A percentile compares a stretch with the other conserved stretches of the same genome.
phyloP scores from a whole-genome alignment of 2,797 vertebrate species.

The Phoeniculus purpureus region DNA sequence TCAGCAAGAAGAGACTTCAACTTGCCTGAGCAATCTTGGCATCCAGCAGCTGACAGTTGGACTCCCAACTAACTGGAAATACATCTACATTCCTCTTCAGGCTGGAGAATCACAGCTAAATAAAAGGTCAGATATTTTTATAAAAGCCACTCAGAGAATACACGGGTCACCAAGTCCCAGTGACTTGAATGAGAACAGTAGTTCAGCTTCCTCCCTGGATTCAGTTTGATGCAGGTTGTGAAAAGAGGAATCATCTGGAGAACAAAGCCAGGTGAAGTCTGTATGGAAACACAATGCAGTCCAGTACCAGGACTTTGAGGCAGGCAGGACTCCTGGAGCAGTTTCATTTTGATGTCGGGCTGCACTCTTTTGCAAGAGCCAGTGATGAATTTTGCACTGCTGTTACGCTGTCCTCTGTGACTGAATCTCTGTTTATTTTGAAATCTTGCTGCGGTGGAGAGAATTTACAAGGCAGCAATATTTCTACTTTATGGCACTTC shows the following conservation, averaged over 20 bases:
- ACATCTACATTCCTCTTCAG: background rate
- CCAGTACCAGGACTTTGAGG: background rate
- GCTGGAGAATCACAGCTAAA: background rate
- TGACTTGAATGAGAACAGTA: background rate
- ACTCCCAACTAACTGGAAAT: background rate
- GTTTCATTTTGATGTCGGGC: background rate
- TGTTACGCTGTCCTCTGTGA: slow-evolving; percentile 55
- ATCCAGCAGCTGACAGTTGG: background rate
- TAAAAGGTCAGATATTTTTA: background rate
- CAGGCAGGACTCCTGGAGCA: background rate
- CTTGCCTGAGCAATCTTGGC: background rate
- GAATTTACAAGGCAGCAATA: slow-evolving; percentile 68
- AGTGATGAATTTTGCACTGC: slow-evolving; percentile 35
- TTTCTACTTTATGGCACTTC: slow-evolving; percentile 73
- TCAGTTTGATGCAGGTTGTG: background rate
- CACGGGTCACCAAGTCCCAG: background rate
- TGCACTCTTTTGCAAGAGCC: background rate
- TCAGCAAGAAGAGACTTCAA: background rate
- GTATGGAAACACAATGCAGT: background rate
- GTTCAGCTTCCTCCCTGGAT: background rate
- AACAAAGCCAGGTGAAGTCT: background rate
- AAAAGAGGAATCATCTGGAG: background rate
- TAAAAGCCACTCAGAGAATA: background rate
- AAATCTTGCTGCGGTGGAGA: slow-evolving; percentile 52
- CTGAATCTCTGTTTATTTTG: slow-evolving; percentile 68